These are phyloP conservation scores for Mycalesis mineus DNA, from an alignment of 2,888 invertebrate species.

Conservation along the genomic window DNA sequence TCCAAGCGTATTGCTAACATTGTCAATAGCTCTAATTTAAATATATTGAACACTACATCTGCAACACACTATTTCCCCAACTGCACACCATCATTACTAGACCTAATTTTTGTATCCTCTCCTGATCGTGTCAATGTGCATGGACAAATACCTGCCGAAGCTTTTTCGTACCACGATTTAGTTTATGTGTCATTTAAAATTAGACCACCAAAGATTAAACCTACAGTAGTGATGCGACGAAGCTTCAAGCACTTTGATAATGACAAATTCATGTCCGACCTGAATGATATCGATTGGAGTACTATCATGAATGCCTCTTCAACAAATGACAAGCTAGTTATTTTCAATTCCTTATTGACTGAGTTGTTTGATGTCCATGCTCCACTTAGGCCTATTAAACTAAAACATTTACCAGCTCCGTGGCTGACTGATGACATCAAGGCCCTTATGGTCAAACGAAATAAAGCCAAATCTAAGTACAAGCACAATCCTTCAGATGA, in stretches of 20 bases:
- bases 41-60: not conserved
- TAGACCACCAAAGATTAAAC: not conserved
- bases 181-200: conserved; percentile 1
- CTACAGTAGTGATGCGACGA: too few species aligned
- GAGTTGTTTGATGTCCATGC: conserved; percentile 8
- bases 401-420: too few species aligned
- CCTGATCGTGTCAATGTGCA: not conserved
- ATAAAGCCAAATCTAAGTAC: conserved; percentile 3
- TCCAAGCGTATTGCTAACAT: not conserved
- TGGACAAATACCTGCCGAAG: conserved; percentile 1
- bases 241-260: too few species aligned
- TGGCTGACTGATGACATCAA: not conserved
- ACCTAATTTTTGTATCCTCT: conserved; percentile 4
- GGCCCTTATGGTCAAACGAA: not conserved
- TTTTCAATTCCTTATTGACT: not conserved
- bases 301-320: too few species aligned
- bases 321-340: not conserved
- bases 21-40: not conserved
- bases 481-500: not conserved
- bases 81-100: conserved; percentile 3
- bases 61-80: conserved; percentile 7
- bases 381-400: not conserved
- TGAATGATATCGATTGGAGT: too few species aligned
- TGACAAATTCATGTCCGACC: too few species aligned
- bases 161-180: conserved; percentile 9